Evolutionary conservation across 2,113 vertebrate species (phyloP), one percentile per base, ranked within the genome.

Genomic region (Grus americana): DNA sequence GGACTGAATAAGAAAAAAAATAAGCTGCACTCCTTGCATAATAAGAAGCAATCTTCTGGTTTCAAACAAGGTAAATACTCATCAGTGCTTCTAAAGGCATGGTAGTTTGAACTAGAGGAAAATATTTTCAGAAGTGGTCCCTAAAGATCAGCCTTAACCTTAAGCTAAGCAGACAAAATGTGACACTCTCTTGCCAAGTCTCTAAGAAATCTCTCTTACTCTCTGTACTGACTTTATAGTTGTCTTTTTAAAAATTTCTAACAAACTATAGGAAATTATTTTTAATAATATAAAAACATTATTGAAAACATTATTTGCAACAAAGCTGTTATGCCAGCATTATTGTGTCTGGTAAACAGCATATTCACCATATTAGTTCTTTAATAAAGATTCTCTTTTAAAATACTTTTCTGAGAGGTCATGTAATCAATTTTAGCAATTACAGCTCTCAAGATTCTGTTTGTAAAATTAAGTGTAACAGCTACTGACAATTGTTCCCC

Each of bases 391-490:
- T 34, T 30, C 16, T 29, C 49, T 57, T 88, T 34, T 11, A 90
- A 92, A 94, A 92, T 61, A 71, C 12, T 92, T 87, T 87, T 57
- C 73, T 84, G 90, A 95, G 85, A 96, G 68, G 52, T 80, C 59
- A 92, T 18, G 24, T 79, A 92, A 93, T 87, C 38, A 70, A 80
- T 86, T 96, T 93, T 67, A 86, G 74, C 67, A 71, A 88, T 88
- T 93, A 86, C 21, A 93, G 59, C 23, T 94, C 82, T 78, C 66
- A 73, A 92, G 90, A 90, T 81, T 92, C 52, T 66, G 40, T 86
- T 79, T 81, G 55, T 36, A 94, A 91, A 95, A 93, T 78, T 61
- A 93, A 71, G 27, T 55, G 27, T 46, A 97, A 89, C 70, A 90
- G 83, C 55, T 75, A 76, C 44, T 26, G 61, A 72, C 34, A 81